Evolutionary conservation across 2,797 vertebrate species (phyloP).

Genomic region (Sebastes dallii): DNA sequence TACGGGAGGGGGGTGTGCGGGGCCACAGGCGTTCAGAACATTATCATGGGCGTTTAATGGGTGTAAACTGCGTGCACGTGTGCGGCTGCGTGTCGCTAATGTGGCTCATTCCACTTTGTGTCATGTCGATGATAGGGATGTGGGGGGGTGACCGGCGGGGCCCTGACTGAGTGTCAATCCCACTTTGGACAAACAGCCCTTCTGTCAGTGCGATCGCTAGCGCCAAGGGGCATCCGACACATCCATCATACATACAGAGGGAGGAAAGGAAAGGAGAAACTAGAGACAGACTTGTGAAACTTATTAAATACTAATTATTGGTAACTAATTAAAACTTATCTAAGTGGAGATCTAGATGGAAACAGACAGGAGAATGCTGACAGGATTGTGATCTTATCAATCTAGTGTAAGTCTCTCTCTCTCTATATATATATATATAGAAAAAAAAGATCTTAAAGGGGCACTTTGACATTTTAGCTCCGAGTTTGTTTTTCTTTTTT

Average conservation of each 20-base stretch:
- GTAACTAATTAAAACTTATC: conserved; percentile 42
- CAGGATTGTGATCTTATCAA: conserved; percentile 29
- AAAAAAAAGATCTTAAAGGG: conserved; percentile 7
- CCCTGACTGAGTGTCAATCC: conserved; percentile 82
- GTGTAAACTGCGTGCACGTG: conserved; percentile 58
- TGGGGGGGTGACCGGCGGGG: conserved; percentile 48
- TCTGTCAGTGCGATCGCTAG: conserved; percentile 48
- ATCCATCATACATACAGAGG: conserved; percentile 37
- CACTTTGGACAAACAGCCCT: conserved; percentile 85
- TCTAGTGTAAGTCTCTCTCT: not conserved
- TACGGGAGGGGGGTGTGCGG: not conserved
- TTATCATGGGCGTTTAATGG: conserved; percentile 71
- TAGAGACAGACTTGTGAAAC: conserved; percentile 2
- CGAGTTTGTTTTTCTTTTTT: not conserved
- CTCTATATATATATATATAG: not conserved
- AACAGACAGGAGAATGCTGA: conserved; percentile 36
- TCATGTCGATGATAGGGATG: conserved; percentile 83
- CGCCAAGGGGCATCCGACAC: conserved; percentile 28
- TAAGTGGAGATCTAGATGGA: conserved; percentile 31
- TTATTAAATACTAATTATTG: conserved; percentile 34
- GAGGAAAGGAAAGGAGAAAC: too few relatives aligned
- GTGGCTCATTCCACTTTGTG: conserved; percentile 87
- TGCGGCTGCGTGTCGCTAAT: conserved; percentile 70
- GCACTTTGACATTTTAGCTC: conserved; percentile 25
- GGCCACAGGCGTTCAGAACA: conserved; percentile 35